Percentiles rank a stretch among this genome's conserved stretches.
Evolutionary conservation across 2,797 vertebrate species (phyloP).

Genomic region (Lepilemur ruficaudatus): DNA sequence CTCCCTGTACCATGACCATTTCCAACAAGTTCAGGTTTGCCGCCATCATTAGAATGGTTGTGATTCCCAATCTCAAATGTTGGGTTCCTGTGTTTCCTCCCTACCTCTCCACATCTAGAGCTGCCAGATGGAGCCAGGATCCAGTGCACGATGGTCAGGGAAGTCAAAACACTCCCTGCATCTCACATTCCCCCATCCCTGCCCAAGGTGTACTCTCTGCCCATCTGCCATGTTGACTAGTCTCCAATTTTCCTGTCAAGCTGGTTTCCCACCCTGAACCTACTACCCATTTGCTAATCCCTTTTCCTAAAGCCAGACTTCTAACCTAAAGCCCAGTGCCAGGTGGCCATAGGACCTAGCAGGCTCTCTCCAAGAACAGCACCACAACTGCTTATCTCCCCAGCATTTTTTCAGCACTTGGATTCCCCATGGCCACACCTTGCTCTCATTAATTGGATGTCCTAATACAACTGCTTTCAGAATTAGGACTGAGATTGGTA

Average conservation of each 20-base stretch:
- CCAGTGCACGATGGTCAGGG: not conserved
- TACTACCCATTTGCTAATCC: not conserved
- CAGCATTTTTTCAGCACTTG: not conserved
- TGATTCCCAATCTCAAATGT: not conserved
- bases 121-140: not conserved
- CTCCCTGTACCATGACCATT: not conserved
- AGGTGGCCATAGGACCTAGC: not conserved
- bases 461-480: not conserved
- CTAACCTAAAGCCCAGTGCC: not conserved
- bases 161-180: not conserved
- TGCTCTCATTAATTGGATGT: not conserved
- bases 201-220: not conserved
- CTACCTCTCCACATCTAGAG: not conserved
- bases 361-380: not conserved
- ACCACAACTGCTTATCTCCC: too few species aligned
- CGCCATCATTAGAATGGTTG: not conserved
- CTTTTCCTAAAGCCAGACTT: not conserved
- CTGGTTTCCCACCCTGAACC: not conserved
- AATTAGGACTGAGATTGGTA: not conserved
- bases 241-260: not conserved
- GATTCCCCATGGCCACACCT: not conserved
- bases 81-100: not conserved
- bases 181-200: not conserved
- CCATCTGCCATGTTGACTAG: not conserved
- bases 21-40: not conserved